phyloP scores from a whole-genome alignment of 1,140 invertebrate species.

The Dinoponera quadriceps region DNA sequence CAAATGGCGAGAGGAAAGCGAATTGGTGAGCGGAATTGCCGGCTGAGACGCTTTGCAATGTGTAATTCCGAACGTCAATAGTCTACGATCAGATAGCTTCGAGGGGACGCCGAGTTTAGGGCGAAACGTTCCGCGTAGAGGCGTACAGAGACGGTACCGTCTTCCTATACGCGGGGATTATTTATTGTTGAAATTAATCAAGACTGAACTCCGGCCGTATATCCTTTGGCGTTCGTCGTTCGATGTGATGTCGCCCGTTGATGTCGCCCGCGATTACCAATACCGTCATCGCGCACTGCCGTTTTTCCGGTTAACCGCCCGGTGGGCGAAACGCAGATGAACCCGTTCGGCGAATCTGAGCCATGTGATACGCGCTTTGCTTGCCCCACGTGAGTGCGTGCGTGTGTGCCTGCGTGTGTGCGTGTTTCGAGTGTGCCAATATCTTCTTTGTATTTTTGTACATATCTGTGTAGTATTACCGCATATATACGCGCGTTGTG shows the following conservation, averaged over 20 bases:
- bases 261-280: not conserved
- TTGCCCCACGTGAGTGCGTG: conserved; percentile 73
- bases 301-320: conserved; percentile 50
- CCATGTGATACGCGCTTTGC: conserved; percentile 73
- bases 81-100: not conserved
- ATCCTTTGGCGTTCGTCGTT: not conserved
- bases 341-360: conserved; percentile 30
- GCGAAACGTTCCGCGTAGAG: not conserved
- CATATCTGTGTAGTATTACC: conserved; percentile 70
- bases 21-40: not conserved
- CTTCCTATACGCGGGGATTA: conserved; percentile 26
- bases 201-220: conserved; percentile 58
- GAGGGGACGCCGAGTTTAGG: not conserved
- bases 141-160: not conserved
- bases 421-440: conserved; percentile 81
- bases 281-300: conserved; percentile 50
- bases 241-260: not conserved
- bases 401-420: no score
- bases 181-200: conserved; percentile 53
- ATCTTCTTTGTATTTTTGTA: conserved; percentile 82
- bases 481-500: conserved; percentile 42
- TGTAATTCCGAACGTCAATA: not conserved
- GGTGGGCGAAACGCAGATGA: conserved; percentile 6
- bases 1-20: no score
- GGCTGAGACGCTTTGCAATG: not conserved